Conservation (phyloP, 2,888 invertebrate genomes). For the Coecobrya sp. region DNA sequence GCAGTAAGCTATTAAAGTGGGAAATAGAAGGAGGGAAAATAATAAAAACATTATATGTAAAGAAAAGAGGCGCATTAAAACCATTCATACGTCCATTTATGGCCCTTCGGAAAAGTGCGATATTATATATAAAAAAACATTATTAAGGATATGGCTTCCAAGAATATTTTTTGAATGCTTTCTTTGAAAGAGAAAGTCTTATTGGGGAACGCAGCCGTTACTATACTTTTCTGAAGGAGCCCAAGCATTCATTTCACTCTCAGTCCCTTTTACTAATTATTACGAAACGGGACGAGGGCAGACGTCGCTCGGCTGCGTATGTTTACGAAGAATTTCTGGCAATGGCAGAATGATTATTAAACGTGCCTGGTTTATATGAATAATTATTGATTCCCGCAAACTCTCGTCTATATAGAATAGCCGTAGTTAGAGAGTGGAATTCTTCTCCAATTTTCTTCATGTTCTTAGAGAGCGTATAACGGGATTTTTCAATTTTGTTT, state of each 20-base stretch:
- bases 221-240: background rate
- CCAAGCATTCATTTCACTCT: background rate
- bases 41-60: constrained; percentile 24
- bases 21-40: background rate
- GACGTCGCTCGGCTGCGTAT: background rate
- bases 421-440: too few relatives aligned
- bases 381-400: background rate
- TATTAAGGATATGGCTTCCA: background rate
- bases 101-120: background rate
- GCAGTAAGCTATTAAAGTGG: constrained; percentile 27
- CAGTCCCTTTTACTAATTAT: constrained; percentile 17
- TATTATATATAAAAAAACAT: background rate
- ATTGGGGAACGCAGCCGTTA: background rate
- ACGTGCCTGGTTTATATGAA: background rate
- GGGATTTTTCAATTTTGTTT: background rate
- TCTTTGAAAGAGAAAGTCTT: background rate
- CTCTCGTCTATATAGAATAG: background rate
- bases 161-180: background rate
- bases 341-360: background rate
- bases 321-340: background rate
- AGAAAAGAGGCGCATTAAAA: constrained; percentile 13
- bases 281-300: background rate
- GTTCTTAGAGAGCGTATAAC: background rate
- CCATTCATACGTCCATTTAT: constrained; percentile 4
- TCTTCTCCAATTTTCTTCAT: background rate